phyloP scores from a whole-genome alignment of 1,140 invertebrate genomes.

The Cheumatopsyche charites region DNA sequence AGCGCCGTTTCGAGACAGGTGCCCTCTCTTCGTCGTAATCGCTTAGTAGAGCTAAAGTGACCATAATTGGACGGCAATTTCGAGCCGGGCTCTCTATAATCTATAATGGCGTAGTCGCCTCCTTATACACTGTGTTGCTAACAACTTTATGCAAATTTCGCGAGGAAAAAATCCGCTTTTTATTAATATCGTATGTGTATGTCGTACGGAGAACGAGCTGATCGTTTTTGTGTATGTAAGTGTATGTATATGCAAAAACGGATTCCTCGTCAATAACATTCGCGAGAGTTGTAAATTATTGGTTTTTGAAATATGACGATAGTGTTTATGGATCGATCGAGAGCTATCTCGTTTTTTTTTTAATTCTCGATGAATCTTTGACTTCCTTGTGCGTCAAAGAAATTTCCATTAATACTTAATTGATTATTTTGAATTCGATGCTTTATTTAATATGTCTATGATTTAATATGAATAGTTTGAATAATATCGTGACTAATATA shows the following conservation, averaged over 20 bases:
- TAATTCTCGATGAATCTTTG: no score
- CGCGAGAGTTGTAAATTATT: constrained; percentile 12
- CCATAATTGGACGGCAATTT: constrained; percentile 26
- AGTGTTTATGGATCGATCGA: background rate
- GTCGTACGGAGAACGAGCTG: no score
- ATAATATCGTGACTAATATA: no score
- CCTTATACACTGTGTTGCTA: constrained; percentile 1
- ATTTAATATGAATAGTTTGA: no score
- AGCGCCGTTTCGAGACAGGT: constrained; percentile 13
- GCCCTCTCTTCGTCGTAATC: constrained; percentile 11
- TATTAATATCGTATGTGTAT: background rate
- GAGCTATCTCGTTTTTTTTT: no score
- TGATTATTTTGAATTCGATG: no score
- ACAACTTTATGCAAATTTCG: constrained; percentile 21
- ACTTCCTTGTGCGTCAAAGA: no score
- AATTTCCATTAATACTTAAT: no score
- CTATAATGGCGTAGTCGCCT: constrained; percentile 13
- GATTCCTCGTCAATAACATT: constrained; percentile 7
- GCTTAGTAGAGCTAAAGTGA: constrained; percentile 20
- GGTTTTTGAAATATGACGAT: background rate
- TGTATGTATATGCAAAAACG: background rate
- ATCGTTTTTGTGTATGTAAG: background rate
- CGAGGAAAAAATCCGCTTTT: constrained; percentile 9
- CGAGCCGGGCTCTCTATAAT: constrained; percentile 14
- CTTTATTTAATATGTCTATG: no score